These are phyloP conservation scores for Diarsia brunnea DNA, from an alignment of 2,888 invertebrate genomes.

Conservation along the genomic window DNA sequence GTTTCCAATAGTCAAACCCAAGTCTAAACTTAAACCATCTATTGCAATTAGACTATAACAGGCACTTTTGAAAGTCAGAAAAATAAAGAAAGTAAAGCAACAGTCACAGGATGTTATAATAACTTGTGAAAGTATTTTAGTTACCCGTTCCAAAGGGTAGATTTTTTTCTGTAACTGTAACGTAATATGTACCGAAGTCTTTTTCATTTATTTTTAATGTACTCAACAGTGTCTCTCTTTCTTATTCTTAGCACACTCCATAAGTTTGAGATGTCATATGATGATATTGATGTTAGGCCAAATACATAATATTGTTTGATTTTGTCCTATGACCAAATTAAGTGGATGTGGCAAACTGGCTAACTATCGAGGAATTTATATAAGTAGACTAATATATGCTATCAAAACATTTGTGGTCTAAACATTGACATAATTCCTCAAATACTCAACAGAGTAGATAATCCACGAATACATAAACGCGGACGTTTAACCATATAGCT, in stretches of 20 bases:
- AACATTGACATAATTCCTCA: background rate
- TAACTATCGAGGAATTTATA: background rate
- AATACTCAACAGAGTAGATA: slow-evolving; percentile 1
- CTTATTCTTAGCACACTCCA: no score
- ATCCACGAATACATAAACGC: background rate
- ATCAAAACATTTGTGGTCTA: background rate
- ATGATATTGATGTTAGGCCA: background rate
- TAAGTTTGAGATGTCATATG: no score
- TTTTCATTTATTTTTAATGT: no score
- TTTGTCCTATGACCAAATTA: no score
- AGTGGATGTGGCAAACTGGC: background rate
- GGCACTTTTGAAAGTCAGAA: no score
- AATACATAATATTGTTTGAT: background rate
- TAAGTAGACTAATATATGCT: background rate
- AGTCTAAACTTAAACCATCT: background rate
- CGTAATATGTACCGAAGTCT: background rate
- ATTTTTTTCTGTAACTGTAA: background rate
- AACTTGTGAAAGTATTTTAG: no score
- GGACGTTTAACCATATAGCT: background rate
- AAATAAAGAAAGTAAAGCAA: no score
- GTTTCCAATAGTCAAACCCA: background rate
- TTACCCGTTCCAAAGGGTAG: no score
- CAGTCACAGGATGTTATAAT: no score
- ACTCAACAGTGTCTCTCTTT: no score
- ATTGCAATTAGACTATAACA: no score